Evolutionary conservation across 2,888 invertebrate genomes (phyloP), one percentile per base, ranked within the genome.

Genomic region (Crioceris asparagi): DNA sequence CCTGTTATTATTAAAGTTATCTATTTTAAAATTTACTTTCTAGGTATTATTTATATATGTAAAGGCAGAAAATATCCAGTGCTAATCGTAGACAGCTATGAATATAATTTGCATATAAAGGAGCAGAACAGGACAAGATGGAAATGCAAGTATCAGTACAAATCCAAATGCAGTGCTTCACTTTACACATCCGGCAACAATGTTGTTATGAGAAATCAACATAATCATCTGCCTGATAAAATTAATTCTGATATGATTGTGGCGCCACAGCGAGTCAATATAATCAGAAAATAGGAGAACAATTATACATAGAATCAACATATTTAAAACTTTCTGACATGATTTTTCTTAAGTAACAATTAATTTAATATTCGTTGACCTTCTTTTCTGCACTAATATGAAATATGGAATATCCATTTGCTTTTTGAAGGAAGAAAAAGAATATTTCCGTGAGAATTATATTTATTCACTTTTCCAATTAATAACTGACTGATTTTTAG

Each of bases 1-100:
- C n/a, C n/a, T n/a, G n/a, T n/a, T n/a, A n/a, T n/a, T n/a, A n/a
- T n/a, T n/a, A n/a, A n/a, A n/a, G n/a, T n/a, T n/a, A n/a, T n/a
- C n/a, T n/a, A n/a, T n/a, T n/a, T n/a, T n/a, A n/a, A n/a, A n/a
- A n/a, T n/a, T n/a, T n/a, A n/a, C n/a, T n/a, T 46, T 46, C 39
- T 29, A 46, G 46, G 43, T 40, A 25, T 35, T 21, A 43, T 50
- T 19, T 49, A 47, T 40, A 37, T 52, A 17, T 40, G 43, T 18
- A 43, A 40, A 32, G 49, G 47, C 16, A 37, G 47, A 31, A 52
- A 49, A 36, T 40, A 50, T 16, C 48, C 48, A 25, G 45, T 42
- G 27, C 36, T 50, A 8, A 39, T 50, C 11, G 14, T 48, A 15
- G 46, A 50, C 11, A 40, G 42, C 23, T 38, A 47, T 36, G 44